Percentiles rank a stretch among this genome's conserved stretches.
phyloP scores from a whole-genome alignment of 2,113 vertebrate genomes.

The Sinocyclocheilus anshuiensis region DNA sequence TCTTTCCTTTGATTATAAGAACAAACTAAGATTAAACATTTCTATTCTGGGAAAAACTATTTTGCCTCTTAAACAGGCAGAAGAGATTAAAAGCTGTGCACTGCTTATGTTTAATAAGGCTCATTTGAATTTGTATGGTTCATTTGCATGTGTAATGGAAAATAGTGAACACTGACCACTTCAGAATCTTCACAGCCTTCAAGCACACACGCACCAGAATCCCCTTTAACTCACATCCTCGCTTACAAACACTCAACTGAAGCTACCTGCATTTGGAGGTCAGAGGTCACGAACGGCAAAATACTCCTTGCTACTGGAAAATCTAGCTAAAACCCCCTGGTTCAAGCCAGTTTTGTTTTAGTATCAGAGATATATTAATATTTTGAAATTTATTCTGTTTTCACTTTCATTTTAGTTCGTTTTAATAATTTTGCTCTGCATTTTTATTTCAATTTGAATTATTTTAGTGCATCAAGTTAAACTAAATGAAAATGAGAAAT shows the following conservation, averaged over 20 bases:
- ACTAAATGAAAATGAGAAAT: too few relatives aligned
- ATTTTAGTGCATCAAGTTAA: too few relatives aligned
- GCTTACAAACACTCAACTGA: slow-evolving; percentile 15
- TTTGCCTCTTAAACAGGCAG: neutral
- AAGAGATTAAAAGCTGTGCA: slow-evolving; percentile 34
- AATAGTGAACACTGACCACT: slow-evolving; percentile 46
- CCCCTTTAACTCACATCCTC: neutral
- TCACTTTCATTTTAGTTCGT: too few relatives aligned
- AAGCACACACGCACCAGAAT: neutral
- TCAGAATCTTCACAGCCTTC: slow-evolving; percentile 20
- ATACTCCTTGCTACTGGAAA: too few relatives aligned
- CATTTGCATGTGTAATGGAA: slow-evolving; percentile 61
- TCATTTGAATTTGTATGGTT: slow-evolving; percentile 68
- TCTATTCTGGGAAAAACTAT: slow-evolving; percentile 4
- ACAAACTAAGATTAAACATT: neutral
- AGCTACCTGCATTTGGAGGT: neutral
- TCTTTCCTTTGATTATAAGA: slow-evolving; percentile 21
- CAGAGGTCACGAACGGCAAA: too few relatives aligned
- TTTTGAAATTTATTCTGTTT: too few relatives aligned
- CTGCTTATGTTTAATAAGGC: slow-evolving; percentile 37
- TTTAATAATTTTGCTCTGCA: too few relatives aligned
- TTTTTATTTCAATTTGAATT: too few relatives aligned
- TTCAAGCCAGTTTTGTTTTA: too few relatives aligned
- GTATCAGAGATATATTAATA: too few relatives aligned
- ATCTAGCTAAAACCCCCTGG: too few relatives aligned